Evolutionary conservation across 1,140 invertebrate species (phyloP).

Genomic region (Polypedilum pembai): DNA sequence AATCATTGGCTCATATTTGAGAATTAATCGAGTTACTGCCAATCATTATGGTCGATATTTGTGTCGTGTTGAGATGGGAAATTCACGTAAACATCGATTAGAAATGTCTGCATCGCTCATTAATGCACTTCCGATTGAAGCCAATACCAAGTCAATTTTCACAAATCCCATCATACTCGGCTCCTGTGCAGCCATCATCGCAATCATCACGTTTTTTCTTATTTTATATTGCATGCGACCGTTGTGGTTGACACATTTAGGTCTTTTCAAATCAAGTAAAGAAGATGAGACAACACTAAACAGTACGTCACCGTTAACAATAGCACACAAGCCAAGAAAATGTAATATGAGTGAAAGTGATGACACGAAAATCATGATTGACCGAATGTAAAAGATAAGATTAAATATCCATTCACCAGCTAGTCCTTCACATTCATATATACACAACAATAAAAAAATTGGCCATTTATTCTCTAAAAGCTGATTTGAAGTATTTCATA

Average conservation of each 20-base stretch:
- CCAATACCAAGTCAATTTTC: not conserved
- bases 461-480: too few relatives aligned
- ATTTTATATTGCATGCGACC: not conserved
- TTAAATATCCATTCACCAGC: too few relatives aligned
- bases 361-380: not conserved
- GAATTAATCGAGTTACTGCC: slow-evolving; percentile 49
- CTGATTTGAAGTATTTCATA: too few relatives aligned
- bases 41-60: slow-evolving; percentile 62
- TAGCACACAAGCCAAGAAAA: not conserved
- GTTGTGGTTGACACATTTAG: not conserved
- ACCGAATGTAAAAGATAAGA: not conserved
- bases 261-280: not conserved
- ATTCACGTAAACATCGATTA: slow-evolving; percentile 29
- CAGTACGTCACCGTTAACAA: not conserved
- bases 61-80: slow-evolving; percentile 43
- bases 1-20: slow-evolving; percentile 60
- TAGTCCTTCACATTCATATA: too few relatives aligned
- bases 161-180: not conserved
- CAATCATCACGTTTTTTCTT: slow-evolving; percentile 16
- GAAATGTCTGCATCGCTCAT: slow-evolving; percentile 30
- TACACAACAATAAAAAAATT: too few relatives aligned
- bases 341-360: not conserved
- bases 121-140: slow-evolving; percentile 13
- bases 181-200: not conserved
- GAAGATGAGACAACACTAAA: not conserved